These are phyloP conservation scores for Idaea straminata DNA, from an alignment of 2,888 invertebrate species.

Conservation along the genomic window DNA sequence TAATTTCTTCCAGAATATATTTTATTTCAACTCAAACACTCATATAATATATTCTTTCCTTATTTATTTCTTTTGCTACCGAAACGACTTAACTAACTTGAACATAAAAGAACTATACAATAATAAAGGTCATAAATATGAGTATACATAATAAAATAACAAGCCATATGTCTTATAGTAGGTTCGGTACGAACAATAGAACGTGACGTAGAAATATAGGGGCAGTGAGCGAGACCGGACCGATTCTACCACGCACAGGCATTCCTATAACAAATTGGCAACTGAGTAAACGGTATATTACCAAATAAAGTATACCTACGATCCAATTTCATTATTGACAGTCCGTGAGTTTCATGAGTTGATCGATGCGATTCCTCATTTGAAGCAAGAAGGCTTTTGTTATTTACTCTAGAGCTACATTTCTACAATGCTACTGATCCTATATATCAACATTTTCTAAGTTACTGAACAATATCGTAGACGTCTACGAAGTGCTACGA, in stretches of 20 bases:
- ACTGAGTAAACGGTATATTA: constrained; percentile 50
- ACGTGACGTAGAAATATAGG: constrained; percentile 59
- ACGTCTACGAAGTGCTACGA: too few species aligned
- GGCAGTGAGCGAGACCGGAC: constrained; percentile 24
- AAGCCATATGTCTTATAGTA: constrained; percentile 14
- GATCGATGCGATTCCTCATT: constrained; percentile 1
- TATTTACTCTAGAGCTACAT: neutral
- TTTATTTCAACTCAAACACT: neutral
- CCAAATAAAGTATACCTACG: constrained; percentile 51
- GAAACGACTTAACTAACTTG: neutral
- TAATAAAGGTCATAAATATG: constrained; percentile 2
- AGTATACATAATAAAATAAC: constrained; percentile 5
- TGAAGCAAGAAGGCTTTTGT: neutral
- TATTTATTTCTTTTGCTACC: neutral
- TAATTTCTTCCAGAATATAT: neutral
- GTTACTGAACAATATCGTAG: too few species aligned
- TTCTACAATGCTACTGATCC: neutral
- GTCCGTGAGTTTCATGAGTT: constrained; percentile 27
- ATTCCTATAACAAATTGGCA: constrained; percentile 52
- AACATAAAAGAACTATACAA: constrained; percentile 1
- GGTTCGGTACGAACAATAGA: constrained; percentile 38
- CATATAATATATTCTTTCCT: neutral
- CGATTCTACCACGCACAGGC: constrained; percentile 25
- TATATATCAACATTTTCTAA: neutral
- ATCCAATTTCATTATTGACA: constrained; percentile 49